Base-by-base conservation (phyloP, 2,888 invertebrate species). In the Andrena bucephala region DNA sequence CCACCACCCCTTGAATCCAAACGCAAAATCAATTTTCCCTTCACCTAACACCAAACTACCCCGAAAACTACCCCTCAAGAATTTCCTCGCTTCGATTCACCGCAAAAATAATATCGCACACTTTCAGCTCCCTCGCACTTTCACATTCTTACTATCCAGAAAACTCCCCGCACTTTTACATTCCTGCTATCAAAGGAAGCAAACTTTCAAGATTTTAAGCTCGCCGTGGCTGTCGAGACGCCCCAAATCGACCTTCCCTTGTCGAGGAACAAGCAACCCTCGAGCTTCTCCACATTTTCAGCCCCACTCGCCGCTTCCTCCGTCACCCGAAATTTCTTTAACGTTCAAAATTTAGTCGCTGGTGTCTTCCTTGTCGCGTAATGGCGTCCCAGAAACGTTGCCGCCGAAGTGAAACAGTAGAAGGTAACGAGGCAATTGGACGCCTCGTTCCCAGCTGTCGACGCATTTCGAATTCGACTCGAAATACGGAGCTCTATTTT, bases 261-360 rank as follows among this genome's bases (percentile, higher is more conserved):
- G 16, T 42, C 42, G 42, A 16, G 42, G 42, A 42, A 16, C 42
- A 42, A 42, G 42, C 65, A 48, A 48, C 48, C 65, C 42, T 48
- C 48, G 57, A 57, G 20, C 48, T 29, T 27, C 52, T 8, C 36
- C 62, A 57, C 76, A 62, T 57, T 24, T 68, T 71, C 50, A 33
- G 24, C 59, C 36, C 71, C 60, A 42, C 62, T 79, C 73, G n/a
- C 16, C 54, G 67, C 33, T 8, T 33, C 27, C 29, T 20, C 36
- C 16, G 24, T n/a, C 72, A 8, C 65, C 57, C 71, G 74, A 72
- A 77, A 77, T 77, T 83, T 57, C 70, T 68, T 74, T 63, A 60
- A 83, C 68, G 70, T 29, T 33, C 67, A 77, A 65, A 82, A 86
- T 86, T 84, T 79, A 72, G 57, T 48, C 52, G 70, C 63, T 72